Evolutionary conservation across 2,797 vertebrate species (phyloP), one percentile per base, ranked within the genome.

Genomic region (Danio kyathit): DNA sequence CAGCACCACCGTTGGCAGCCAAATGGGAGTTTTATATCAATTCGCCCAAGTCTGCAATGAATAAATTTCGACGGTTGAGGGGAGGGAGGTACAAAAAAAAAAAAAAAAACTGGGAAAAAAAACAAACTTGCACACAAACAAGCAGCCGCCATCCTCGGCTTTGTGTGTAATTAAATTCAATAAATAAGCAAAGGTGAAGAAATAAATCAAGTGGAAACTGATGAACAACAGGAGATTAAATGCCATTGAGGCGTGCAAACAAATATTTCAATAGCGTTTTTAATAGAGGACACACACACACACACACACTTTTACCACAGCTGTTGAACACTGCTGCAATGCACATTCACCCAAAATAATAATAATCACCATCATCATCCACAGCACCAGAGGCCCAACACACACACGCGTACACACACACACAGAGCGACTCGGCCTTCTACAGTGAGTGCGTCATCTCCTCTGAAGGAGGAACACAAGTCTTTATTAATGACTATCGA

Each of bases 221-320:
- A 95, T 94, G 92, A 94, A 94, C 93, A 95, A 93, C 90, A 86
- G 92, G 92, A 93, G 94, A 95, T 93, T 94, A 93, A 95, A 94
- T 92, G 93, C 91, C 93, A 94, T 90, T 92, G 94, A 94, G 92
- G 90, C 90, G 83, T 93, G 93, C 92, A 93, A 92, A 94, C 93
- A 94, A 93, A 94, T 94, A 94, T 93, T 94, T 93, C 92, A 94
- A 93, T 91, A 91, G 89, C 85, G 90, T 89, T 92, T 93, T 92
- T 90, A 86, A 85, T 84, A 81, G 80, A 89, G 84, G 52, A 80
- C 77, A 49, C 14, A 13, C 85, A 77, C 76, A 49, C 14, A 13
- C 85, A 77, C 75, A 41, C 67, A 40, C 60, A 65, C 69, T 77
- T 75, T 59, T 78, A 69, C 65, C 60, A 74, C 74, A 54, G 80